Evolutionary conservation across 2,113 vertebrate genomes (phyloP).

Genomic region (Strix uralensis): DNA sequence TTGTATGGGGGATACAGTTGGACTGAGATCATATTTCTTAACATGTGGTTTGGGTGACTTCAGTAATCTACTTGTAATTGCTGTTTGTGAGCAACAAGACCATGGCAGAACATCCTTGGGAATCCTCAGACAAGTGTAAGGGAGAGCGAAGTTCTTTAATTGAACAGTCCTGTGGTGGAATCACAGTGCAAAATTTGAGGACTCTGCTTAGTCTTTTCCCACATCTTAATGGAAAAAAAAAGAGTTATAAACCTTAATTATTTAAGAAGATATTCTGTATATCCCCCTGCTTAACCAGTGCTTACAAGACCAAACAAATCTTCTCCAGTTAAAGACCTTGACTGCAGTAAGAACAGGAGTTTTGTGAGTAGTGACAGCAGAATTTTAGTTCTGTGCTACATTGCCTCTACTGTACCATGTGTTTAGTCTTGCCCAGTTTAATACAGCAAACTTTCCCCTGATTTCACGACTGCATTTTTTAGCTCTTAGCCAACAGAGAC

Average conservation of each 20-base stretch:
- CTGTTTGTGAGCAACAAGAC: background rate
- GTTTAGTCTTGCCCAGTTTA: background rate
- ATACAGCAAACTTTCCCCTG: background rate
- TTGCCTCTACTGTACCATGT: background rate
- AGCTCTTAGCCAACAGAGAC: background rate
- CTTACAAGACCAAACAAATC: background rate
- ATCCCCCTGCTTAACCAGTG: background rate
- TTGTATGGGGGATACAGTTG: background rate
- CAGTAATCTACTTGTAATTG: background rate
- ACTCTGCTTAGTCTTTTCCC: background rate
- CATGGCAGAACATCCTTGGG: background rate
- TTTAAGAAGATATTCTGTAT: background rate
- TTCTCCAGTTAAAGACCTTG: background rate
- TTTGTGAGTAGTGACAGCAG: background rate
- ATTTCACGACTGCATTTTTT: background rate
- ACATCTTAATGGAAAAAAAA: background rate
- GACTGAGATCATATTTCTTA: background rate
- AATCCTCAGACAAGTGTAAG: background rate
- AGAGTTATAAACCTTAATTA: background rate
- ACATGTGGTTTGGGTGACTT: background rate
- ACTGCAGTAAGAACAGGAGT: background rate
- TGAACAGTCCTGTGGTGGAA: background rate
- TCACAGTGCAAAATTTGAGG: background rate
- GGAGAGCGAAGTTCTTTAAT: background rate
- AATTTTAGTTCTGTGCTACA: background rate